A percentile compares a stretch with the other conserved stretches of the same genome.
These are phyloP conservation scores for Orientallactaga sibirica DNA, from an alignment of 2,797 vertebrate genomes.

Conservation along the genomic window DNA sequence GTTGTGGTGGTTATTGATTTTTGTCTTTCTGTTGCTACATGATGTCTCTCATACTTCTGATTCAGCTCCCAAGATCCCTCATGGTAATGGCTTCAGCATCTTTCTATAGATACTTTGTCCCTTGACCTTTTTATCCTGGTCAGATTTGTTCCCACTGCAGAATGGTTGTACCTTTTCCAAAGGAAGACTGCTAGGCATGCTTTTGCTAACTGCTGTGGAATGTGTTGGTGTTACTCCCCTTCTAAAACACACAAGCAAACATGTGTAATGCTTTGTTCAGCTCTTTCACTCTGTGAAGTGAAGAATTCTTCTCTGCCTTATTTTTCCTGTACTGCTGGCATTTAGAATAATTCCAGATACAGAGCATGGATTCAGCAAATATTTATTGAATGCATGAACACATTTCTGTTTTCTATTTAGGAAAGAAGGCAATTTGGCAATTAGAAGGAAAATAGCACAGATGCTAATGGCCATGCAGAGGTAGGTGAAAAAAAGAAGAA, in stretches of 20 bases:
- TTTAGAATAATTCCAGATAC: not conserved
- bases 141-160: not conserved
- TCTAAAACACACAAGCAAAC: not conserved
- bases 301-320: not conserved
- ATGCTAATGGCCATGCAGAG: not conserved
- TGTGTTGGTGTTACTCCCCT: not conserved
- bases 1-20: not conserved
- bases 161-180: not conserved
- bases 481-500: not conserved
- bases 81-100: not conserved
- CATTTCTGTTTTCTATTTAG: not conserved
- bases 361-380: slow-evolving; percentile 11
- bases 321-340: not conserved
- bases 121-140: not conserved
- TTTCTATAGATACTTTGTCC: not conserved
- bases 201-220: not conserved
- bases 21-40: not conserved
- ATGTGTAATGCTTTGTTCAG: not conserved
- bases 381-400: not conserved
- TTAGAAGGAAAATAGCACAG: slow-evolving; percentile 26
- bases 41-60: not conserved
- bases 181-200: not conserved
- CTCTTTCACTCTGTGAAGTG: not conserved
- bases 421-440: not conserved
- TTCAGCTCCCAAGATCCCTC: not conserved